Base-by-base conservation (phyloP, 30 jellyfish, hydroid and myxozoan genomes). In the Cassiopea xamachana region DNA sequence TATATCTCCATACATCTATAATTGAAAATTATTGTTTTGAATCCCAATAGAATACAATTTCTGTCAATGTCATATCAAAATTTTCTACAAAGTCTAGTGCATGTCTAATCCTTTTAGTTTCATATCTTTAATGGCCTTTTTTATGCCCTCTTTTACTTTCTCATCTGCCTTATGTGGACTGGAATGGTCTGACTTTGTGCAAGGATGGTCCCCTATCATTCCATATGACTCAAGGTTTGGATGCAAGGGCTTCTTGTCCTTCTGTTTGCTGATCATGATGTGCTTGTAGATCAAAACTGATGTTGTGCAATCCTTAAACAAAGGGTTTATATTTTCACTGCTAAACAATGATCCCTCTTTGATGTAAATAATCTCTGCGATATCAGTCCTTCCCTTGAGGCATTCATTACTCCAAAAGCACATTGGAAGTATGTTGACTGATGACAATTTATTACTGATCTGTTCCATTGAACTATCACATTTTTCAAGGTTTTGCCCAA, bases 321-420 rank as follows among this genome's bases (percentile, higher is more conserved):
- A 55, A 13, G 93, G 91, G 91, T 90, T 77, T 15, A 68, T 3
- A 27, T 60, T 46, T 1, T 69, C 77, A 45, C 48, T 61, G 2
- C 73, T 82, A 68, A 45, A 76, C 48, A 76, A 78, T 60, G 89
- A 86, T 27, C 87, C 81, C 68, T 95, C 98, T 39, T 91, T 75
- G 18, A 91, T 82, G 86, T 95, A 95, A 80, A 95, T 60, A 2
- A 95, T 86, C 73, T 91, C 99, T 1, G 93, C 97, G 17, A 95
- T 74, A 70, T 95, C 99, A 9, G 93, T 69, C 39, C 99, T 86
- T 14, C 89, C 98, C 46, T n/a, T 62, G 78, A 95, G 75, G 64
- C 99, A 95, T 14, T 60, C 79, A 67, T 80, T 90, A 68, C 94
- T 95, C 99, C 99, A 95, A 71, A 73, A 95, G 72, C 99, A 95